phyloP scores from a whole-genome alignment of 2,888 invertebrate genomes.

The Tinea trinotella region DNA sequence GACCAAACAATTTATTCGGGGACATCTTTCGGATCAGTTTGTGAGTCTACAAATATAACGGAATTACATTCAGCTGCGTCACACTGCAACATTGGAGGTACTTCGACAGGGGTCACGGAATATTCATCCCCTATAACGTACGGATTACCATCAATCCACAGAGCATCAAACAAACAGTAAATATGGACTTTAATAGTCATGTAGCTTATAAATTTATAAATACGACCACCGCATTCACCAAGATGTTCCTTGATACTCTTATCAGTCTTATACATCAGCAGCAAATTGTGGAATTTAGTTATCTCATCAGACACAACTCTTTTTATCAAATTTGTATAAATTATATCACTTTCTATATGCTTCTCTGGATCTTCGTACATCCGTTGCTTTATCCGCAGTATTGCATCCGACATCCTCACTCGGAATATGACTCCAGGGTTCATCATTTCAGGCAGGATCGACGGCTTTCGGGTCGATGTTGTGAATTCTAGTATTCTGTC shows the following conservation, averaged over 20 bases:
- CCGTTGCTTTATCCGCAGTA: slow-evolving; percentile 54
- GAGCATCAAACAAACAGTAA: slow-evolving; percentile 57
- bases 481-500: slow-evolving; percentile 52
- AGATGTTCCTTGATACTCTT: slow-evolving; percentile 60
- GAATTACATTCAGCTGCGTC: slow-evolving; percentile 62
- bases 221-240: slow-evolving; percentile 59
- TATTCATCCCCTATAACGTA: slow-evolving; percentile 65
- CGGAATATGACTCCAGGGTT: slow-evolving; percentile 62
- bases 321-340: slow-evolving; percentile 60
- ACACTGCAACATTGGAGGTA: slow-evolving; percentile 58
- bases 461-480: slow-evolving; percentile 41
- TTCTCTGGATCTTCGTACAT: slow-evolving; percentile 64
- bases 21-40: slow-evolving; percentile 57
- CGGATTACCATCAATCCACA: slow-evolving; percentile 64
- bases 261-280: slow-evolving; percentile 61
- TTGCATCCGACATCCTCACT: slow-evolving; percentile 62
- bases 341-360: slow-evolving; percentile 61
- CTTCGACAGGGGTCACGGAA: slow-evolving; percentile 58
- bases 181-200: slow-evolving; percentile 66
- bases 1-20: slow-evolving; percentile 38
- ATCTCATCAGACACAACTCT: slow-evolving; percentile 64
- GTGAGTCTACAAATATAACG: slow-evolving; percentile 57
- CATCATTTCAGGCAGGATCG: slow-evolving; percentile 59
- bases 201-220: slow-evolving; percentile 62
- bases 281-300: slow-evolving; percentile 56